Base-by-base conservation (phyloP, 2,797 vertebrate species). In the Diceros bicornis region DNA sequence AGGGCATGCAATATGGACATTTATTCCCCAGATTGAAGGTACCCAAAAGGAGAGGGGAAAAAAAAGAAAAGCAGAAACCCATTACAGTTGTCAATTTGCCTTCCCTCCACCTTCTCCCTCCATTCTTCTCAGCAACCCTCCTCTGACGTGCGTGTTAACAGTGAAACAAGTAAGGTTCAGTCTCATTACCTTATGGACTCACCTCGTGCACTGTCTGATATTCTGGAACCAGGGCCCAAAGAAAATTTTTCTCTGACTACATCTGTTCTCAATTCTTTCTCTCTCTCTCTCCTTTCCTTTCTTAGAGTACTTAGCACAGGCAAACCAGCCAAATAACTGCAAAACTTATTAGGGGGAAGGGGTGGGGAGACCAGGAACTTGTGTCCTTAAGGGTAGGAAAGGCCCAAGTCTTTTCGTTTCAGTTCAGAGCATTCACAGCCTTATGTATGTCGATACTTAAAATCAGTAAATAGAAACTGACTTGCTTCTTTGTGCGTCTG, bases 381-480 rank as follows among this genome's bases (percentile, higher is more conserved):
- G 17, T 92, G 64, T 25, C 47, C 12, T 87, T 34, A 91, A 66
- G 21, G 20, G 25, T 9, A 78, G 61, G 20, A 77, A 92, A 23
- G 9, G n/a, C 74, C 2, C n/a, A 59, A 72, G 81, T 16, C 18
- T 83, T 89, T 74, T 44, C 16, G 2, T 69, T 68, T 72, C 34
- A 29, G 2, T 25, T 69, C 47, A 29, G 18, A 79, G 27, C 20
- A 55, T 8, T 69, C 23, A 79, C 20, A 86, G n/a, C 25, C 72
- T 72, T 74, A 62, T 16, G 8, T 47, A 37, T 20, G 79, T 68
- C 23, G 32, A 82, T 23, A 66, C 27, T 93, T 79, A 95, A 89
- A 96, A 86, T 72, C 94, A 94, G 27, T 83, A 32, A 87, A 79
- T 50, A 92, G 84, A 96, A 89, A 90, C 18, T 71, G 37, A 84